Conservation (phyloP, 2,888 invertebrate species). For the Sthenelais limicola region DNA sequence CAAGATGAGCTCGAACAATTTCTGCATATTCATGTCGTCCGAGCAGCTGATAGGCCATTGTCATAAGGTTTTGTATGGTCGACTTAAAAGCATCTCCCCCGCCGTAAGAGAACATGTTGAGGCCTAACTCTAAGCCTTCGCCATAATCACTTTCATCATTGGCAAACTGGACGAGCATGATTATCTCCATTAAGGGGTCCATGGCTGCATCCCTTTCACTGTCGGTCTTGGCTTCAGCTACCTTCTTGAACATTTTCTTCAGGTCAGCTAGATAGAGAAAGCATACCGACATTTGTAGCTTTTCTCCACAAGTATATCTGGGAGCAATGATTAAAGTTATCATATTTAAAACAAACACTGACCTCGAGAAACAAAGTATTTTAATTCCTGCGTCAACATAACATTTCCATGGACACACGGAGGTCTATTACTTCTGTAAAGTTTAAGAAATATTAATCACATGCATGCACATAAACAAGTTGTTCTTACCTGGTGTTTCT, state of each 20-base stretch:
- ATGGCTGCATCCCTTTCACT: slow-evolving; percentile 78
- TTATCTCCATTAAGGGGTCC: slow-evolving; percentile 83
- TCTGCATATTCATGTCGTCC: slow-evolving; percentile 81
- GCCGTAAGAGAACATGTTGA: slow-evolving; percentile 83
- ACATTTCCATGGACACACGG: too few species aligned
- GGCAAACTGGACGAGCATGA: slow-evolving; percentile 89
- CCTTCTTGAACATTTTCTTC: slow-evolving; percentile 80
- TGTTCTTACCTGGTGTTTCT: slow-evolving; percentile 76
- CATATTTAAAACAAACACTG: too few species aligned
- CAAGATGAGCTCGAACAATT: slow-evolving; percentile 84
- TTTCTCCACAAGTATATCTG: too few species aligned
- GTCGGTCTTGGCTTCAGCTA: slow-evolving; percentile 75
- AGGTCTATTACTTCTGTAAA: too few species aligned
- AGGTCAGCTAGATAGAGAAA: slow-evolving; percentile 76
- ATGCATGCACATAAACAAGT: too few species aligned
- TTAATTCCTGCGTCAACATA: too few species aligned
- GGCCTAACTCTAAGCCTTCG: slow-evolving; percentile 89
- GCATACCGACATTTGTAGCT: too few species aligned
- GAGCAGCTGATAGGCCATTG: slow-evolving; percentile 84
- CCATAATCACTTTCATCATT: slow-evolving; percentile 97
- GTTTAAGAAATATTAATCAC: too few species aligned
- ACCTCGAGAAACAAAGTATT: too few species aligned
- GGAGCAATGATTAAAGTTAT: too few species aligned
- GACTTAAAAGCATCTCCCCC: slow-evolving; percentile 80
- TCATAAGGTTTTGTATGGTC: slow-evolving; percentile 79